Evolutionary conservation across 2,888 invertebrate species (phyloP).

Genomic region (Cosmia pyralina): DNA sequence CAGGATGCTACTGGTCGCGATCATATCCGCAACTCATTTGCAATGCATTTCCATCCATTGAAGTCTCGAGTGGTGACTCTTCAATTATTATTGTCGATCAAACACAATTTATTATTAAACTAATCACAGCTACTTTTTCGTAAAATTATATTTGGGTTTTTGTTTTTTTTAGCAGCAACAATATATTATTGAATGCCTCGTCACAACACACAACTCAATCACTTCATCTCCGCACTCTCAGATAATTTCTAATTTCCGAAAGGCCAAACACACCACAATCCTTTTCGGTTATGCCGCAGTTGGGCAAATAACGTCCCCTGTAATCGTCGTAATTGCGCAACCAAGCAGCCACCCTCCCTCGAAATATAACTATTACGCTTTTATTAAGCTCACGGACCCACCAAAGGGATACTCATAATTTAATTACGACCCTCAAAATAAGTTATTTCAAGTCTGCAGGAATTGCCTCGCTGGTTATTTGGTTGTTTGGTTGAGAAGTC

Average conservation of each 20-base stretch:
- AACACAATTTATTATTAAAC: not conserved
- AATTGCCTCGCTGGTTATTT: constrained; percentile 74
- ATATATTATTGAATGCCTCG: not conserved
- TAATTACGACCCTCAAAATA: constrained; percentile 84
- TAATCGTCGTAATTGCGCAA: constrained; percentile 79
- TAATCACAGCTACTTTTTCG: constrained; percentile 3
- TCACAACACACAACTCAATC: not conserved
- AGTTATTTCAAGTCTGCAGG: constrained; percentile 78
- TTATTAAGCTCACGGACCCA: constrained; percentile 87
- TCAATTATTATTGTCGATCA: constrained; percentile 4
- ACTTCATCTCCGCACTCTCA: constrained; percentile 31
- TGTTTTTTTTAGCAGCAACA: not conserved
- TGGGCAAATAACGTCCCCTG: constrained; percentile 72
- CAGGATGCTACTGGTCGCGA: constrained; percentile 36
- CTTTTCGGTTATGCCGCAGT: constrained; percentile 64
- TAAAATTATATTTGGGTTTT: not conserved
- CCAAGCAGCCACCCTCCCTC: constrained; percentile 79
- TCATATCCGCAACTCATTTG: constrained; percentile 45
- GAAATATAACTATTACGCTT: constrained; percentile 88
- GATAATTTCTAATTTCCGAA: constrained; percentile 50
- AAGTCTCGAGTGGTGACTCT: constrained; percentile 17
- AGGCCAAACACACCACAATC: constrained; percentile 60
- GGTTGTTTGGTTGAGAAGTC: constrained; percentile 66
- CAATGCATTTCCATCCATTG: constrained; percentile 26
- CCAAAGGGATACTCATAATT: constrained; percentile 88